phyloP scores from a whole-genome alignment of 2,113 vertebrate species.

The Vidua chalybeata region DNA sequence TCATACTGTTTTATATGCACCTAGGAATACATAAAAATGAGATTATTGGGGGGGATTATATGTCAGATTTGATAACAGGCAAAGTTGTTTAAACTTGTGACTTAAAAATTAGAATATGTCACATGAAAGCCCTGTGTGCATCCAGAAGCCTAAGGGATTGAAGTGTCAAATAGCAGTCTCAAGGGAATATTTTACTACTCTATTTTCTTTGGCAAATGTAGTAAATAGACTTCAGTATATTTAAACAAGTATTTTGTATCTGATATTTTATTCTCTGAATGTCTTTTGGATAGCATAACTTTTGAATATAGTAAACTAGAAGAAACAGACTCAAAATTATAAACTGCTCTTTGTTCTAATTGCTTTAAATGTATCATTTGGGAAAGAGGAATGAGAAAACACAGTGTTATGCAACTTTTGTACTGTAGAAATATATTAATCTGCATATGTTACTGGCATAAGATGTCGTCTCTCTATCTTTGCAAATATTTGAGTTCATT shows the following conservation, averaged over 20 bases:
- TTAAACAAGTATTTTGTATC: not conserved
- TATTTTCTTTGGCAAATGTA: not conserved
- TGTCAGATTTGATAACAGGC: constrained; percentile 9
- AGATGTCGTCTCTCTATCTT: not conserved
- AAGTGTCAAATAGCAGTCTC: not conserved
- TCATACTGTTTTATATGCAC: not conserved
- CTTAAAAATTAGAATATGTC: not conserved
- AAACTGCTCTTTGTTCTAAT: not conserved
- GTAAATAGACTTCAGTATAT: not conserved
- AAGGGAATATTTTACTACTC: not conserved
- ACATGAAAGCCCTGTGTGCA: not conserved
- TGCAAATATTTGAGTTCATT: not conserved
- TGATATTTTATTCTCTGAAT: not conserved
- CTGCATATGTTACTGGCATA: not conserved
- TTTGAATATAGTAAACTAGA: not conserved
- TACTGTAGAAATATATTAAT: not conserved
- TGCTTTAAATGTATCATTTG: not conserved
- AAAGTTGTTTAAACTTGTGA: not conserved
- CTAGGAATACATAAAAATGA: constrained; percentile 1
- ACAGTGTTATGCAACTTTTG: not conserved
- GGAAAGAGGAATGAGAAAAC: not conserved
- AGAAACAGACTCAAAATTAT: not conserved
- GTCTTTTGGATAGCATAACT: not conserved
- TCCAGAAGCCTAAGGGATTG: not conserved
- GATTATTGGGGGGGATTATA: not conserved